phyloP scores from a whole-genome alignment of 1,140 invertebrate genomes.

The Planococcus citri region DNA sequence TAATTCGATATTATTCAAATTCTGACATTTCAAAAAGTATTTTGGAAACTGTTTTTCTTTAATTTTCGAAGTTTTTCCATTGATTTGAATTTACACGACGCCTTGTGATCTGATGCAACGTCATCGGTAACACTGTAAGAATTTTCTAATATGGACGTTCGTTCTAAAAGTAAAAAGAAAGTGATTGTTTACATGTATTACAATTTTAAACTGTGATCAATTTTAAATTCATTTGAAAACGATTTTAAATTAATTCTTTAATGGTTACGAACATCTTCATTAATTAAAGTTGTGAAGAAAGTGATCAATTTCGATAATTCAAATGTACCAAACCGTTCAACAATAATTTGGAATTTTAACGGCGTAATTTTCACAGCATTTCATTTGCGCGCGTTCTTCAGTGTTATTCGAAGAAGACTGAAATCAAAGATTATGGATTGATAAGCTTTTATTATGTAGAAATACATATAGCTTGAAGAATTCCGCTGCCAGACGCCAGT shows the following conservation, averaged over 20 bases:
- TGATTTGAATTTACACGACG: too few relatives aligned
- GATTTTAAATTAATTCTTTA: neutral
- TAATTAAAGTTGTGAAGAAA: neutral
- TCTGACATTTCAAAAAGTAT: too few relatives aligned
- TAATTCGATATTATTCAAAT: too few relatives aligned
- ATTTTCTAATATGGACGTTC: neutral
- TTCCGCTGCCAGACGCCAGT: neutral
- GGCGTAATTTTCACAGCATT: neutral
- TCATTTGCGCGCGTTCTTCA: neutral
- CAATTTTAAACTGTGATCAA: neutral
- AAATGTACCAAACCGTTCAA: neutral
- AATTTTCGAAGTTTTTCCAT: too few relatives aligned
- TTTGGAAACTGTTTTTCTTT: too few relatives aligned
- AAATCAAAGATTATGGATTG: neutral
- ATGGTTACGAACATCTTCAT: neutral
- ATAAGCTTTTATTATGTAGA: neutral
- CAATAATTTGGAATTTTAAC: neutral
- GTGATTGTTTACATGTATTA: neutral
- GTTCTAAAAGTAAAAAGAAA: neutral
- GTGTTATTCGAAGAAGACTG: neutral
- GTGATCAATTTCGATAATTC: neutral
- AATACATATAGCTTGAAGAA: neutral
- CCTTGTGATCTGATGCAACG: neutral
- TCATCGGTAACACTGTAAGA: neutral
- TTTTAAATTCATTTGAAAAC: neutral